These are phyloP conservation scores for Trypoxylus dichotomus DNA, from an alignment of 1,140 invertebrate genomes.

Conservation along the genomic window DNA sequence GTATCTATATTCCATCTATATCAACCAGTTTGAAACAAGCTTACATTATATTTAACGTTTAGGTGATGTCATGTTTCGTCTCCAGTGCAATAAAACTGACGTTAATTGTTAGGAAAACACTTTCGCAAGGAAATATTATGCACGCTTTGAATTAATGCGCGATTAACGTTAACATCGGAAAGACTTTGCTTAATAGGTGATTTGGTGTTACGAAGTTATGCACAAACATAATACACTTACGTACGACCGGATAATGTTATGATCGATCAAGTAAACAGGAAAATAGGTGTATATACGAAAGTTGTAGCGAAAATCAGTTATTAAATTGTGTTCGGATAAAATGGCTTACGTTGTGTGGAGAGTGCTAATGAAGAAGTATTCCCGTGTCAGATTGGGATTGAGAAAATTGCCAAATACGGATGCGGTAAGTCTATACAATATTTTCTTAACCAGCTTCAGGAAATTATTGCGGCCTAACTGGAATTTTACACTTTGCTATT, in stretches of 20 bases:
- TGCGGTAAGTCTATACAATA: constrained; percentile 10
- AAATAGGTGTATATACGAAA: background rate
- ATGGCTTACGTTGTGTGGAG: constrained; percentile 53
- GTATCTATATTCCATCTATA: background rate
- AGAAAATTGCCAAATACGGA: constrained; percentile 26
- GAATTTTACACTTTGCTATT: no score
- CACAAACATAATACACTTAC: background rate
- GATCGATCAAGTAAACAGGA: background rate
- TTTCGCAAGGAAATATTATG: background rate
- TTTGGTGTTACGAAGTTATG: background rate
- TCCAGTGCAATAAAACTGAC: background rate
- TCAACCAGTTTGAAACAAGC: background rate
- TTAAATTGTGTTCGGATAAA: background rate
- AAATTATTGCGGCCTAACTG: no score
- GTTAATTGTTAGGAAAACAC: constrained; percentile 12
- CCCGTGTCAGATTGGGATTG: constrained; percentile 47
- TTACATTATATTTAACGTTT: background rate
- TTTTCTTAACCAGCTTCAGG: no score
- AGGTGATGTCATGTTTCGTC: background rate
- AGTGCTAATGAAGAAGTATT: constrained; percentile 52
- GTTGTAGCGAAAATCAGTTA: background rate
- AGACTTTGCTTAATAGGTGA: background rate
- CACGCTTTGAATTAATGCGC: background rate
- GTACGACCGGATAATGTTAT: background rate
- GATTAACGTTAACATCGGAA: background rate